These are phyloP conservation scores for Spodoptera exigua DNA, from an alignment of 2,888 invertebrate species.

Conservation along the genomic window DNA sequence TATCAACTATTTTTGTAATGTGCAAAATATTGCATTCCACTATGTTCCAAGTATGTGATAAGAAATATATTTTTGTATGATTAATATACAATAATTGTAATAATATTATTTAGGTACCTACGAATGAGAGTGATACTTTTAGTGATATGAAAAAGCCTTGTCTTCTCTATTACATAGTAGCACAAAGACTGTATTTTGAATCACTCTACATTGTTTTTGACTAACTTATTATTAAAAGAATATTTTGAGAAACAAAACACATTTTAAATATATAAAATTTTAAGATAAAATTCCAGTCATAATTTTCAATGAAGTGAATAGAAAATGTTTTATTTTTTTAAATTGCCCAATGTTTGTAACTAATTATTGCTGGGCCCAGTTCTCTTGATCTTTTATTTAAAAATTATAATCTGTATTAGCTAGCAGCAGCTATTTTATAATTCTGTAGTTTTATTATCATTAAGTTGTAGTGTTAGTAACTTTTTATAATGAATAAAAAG, in stretches of 20 bases:
- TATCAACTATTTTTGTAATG: slow-evolving; percentile 23
- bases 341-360: slow-evolving; percentile 1
- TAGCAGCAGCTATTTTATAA: slow-evolving; percentile 21
- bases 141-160: slow-evolving; percentile 15
- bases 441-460: slow-evolving; percentile 25
- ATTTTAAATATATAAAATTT: slow-evolving; percentile 11
- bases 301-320: not conserved
- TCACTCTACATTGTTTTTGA: slow-evolving; percentile 29
- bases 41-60: slow-evolving; percentile 47
- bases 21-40: slow-evolving; percentile 43
- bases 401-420: not conserved
- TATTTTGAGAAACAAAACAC: slow-evolving; percentile 21
- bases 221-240: slow-evolving; percentile 8
- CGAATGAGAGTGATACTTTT: slow-evolving; percentile 34
- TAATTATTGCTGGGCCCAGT: slow-evolving; percentile 2
- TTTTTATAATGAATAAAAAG: slow-evolving; percentile 25
- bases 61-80: slow-evolving; percentile 52
- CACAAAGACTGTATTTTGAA: slow-evolving; percentile 43
- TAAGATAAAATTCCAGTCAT: slow-evolving; percentile 4
- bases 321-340: not conserved
- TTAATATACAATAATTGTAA: slow-evolving; percentile 38
- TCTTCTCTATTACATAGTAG: slow-evolving; percentile 16
- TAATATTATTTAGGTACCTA: slow-evolving; percentile 28
- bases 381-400: not conserved
- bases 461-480: slow-evolving; percentile 32